A percentile compares a stretch with the other conserved stretches of the same genome.
Conservation (phyloP, 1,140 invertebrate species). For the Aculops lycopersici region DNA sequence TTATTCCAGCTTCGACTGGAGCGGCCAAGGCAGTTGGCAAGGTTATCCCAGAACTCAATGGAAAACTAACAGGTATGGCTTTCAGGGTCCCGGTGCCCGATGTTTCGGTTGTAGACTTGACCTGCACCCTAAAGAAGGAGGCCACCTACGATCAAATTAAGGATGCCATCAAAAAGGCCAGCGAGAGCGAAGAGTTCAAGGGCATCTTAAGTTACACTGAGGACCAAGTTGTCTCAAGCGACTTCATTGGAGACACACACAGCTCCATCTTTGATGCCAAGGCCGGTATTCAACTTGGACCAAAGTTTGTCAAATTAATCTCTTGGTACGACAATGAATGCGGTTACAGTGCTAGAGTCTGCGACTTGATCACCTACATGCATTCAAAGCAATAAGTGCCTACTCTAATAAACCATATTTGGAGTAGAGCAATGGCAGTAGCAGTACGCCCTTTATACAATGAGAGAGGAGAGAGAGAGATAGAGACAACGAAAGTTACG, state of each 20-base stretch:
- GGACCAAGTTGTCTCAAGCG: slow-evolving; percentile 52
- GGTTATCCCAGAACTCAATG: slow-evolving; percentile 73
- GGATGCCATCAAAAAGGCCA: slow-evolving; percentile 47
- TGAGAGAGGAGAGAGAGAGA: too few relatives aligned
- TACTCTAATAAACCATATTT: too few relatives aligned
- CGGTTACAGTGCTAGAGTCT: slow-evolving; percentile 63
- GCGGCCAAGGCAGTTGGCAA: slow-evolving; percentile 94
- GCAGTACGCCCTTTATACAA: too few relatives aligned
- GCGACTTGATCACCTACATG: slow-evolving; percentile 69
- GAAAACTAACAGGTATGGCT: slow-evolving; percentile 32
- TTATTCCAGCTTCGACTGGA: slow-evolving; percentile 86
- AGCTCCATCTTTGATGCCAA: slow-evolving; percentile 78
- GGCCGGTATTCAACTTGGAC: slow-evolving; percentile 63
- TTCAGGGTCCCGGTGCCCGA: slow-evolving; percentile 85
- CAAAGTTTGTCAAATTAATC: slow-evolving; percentile 60
- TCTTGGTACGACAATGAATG: slow-evolving; percentile 85
- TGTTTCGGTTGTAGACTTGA: slow-evolving; percentile 92
- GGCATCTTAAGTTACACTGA: slow-evolving; percentile 76
- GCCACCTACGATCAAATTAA: slow-evolving; percentile 67
- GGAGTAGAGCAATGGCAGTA: too few relatives aligned
- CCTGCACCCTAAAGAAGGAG: slow-evolving; percentile 23
- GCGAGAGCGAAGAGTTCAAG: slow-evolving; percentile 34
- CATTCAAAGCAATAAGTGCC: too few relatives aligned
- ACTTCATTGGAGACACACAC: slow-evolving; percentile 51
- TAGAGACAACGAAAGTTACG: too few relatives aligned